phyloP scores from a whole-genome alignment of 2,888 invertebrate species.

The Rhogogaster chlorosoma region DNA sequence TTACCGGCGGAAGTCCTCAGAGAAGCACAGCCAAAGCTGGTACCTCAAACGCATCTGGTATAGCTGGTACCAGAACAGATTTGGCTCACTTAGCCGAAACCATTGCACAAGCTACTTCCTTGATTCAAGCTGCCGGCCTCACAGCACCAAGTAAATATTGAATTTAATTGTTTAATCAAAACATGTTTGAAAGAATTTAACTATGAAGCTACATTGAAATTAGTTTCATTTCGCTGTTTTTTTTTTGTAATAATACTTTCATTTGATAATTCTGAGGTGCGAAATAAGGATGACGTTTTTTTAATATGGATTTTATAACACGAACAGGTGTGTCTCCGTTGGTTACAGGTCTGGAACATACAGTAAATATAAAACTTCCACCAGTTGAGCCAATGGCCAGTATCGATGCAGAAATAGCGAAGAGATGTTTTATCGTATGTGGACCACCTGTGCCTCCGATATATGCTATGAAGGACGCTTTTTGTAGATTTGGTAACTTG shows the following conservation, averaged over 20 bases:
- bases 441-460: conserved; percentile 84
- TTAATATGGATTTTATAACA: conserved; percentile 34
- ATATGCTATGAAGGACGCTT: conserved; percentile 90
- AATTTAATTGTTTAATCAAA: conserved; percentile 1
- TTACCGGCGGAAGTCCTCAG: conserved; percentile 67
- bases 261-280: background rate
- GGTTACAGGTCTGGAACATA: conserved; percentile 66
- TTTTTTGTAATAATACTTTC: background rate
- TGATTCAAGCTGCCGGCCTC: conserved; percentile 84
- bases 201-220: background rate
- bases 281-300: background rate
- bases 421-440: conserved; percentile 79
- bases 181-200: background rate
- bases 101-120: conserved; percentile 87
- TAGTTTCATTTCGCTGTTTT: background rate
- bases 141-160: conserved; percentile 72
- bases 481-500: conserved; percentile 93
- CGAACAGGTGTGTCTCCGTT: conserved; percentile 46
- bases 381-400: conserved; percentile 85
- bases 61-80: conserved; percentile 78
- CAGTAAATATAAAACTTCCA: conserved; percentile 84
- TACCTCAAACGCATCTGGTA: conserved; percentile 67
- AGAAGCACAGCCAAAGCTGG: conserved; percentile 69
- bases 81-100: conserved; percentile 86
- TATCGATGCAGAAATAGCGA: conserved; percentile 84